phyloP scores from a whole-genome alignment of 2,888 invertebrate genomes.

The Amitus sp. region DNA sequence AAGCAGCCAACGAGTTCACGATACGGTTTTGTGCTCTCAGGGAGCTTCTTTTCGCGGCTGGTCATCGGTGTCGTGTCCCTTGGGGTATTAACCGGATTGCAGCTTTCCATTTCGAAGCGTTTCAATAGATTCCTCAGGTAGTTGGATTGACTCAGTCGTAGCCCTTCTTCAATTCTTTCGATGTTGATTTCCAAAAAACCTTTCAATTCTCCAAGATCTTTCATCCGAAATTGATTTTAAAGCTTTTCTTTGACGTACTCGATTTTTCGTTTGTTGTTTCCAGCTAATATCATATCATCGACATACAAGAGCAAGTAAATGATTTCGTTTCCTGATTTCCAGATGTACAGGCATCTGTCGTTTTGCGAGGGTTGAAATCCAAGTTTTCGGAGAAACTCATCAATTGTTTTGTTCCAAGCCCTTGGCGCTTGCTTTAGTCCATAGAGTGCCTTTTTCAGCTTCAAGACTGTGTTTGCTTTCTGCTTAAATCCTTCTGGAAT shows the following conservation, averaged over 20 bases:
- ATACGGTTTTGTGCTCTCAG: neutral
- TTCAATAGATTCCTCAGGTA: constrained; percentile 43
- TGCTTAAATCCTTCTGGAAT: too few relatives aligned
- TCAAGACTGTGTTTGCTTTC: too few relatives aligned
- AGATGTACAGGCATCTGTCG: constrained; percentile 10
- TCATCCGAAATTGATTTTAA: constrained; percentile 43
- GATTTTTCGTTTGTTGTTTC: neutral
- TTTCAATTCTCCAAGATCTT: constrained; percentile 42
- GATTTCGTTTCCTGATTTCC: neutral
- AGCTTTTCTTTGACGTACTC: constrained; percentile 13
- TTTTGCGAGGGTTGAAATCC: too few relatives aligned
- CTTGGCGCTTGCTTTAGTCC: too few relatives aligned
- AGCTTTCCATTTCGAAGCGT: constrained; percentile 45
- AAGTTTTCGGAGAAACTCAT: too few relatives aligned
- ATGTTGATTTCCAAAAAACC: constrained; percentile 47
- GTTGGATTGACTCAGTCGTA: constrained; percentile 43
- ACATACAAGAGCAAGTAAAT: constrained; percentile 14
- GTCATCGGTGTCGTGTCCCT: constrained; percentile 32
- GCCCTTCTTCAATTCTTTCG: constrained; percentile 23
- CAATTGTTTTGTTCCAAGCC: too few relatives aligned
- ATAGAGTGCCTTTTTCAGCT: too few relatives aligned
- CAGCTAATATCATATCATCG: constrained; percentile 8
- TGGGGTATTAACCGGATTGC: constrained; percentile 41
- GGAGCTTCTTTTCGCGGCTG: neutral
- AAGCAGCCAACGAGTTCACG: constrained; percentile 9